Conservation (phyloP, 1,140 invertebrate species). For the Arion vulgaris region DNA sequence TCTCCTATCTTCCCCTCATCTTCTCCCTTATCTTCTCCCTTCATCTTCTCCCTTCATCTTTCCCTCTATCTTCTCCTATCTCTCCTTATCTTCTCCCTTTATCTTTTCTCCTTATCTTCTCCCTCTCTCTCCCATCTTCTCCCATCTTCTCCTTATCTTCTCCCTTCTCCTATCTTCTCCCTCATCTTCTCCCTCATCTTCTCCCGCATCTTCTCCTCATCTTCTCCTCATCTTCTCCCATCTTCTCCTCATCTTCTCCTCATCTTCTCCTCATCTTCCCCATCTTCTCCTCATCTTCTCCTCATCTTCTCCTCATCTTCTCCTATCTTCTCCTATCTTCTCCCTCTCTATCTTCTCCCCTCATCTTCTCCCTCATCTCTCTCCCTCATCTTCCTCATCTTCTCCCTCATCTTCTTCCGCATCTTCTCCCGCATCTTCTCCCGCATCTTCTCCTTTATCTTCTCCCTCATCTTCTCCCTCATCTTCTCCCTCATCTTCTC, state of each 20-base stretch:
- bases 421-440: not conserved
- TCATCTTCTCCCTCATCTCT: not conserved
- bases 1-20: not conserved
- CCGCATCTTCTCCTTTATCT: not conserved
- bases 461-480: not conserved
- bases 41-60: not conserved
- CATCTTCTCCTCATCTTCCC: not conserved
- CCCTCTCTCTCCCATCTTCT: not conserved
- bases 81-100: not conserved
- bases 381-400: not conserved
- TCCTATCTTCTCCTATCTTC: not conserved
- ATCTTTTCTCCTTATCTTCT: not conserved
- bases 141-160: too few relatives aligned
- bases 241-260: not conserved
- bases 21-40: not conserved
- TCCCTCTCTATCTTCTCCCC: not conserved
- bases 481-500: too few relatives aligned
- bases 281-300: not conserved
- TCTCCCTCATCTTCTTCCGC: not conserved
- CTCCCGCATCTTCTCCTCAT: not conserved
- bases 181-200: too few relatives aligned
- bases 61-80: not conserved
- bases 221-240: not conserved
- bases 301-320: not conserved
- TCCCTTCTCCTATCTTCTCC: too few relatives aligned